Percentiles rank a stretch among this genome's conserved stretches.
These are phyloP conservation scores for Scaptomyza hsui DNA, from an alignment of 1,140 invertebrate genomes.

Conservation along the genomic window DNA sequence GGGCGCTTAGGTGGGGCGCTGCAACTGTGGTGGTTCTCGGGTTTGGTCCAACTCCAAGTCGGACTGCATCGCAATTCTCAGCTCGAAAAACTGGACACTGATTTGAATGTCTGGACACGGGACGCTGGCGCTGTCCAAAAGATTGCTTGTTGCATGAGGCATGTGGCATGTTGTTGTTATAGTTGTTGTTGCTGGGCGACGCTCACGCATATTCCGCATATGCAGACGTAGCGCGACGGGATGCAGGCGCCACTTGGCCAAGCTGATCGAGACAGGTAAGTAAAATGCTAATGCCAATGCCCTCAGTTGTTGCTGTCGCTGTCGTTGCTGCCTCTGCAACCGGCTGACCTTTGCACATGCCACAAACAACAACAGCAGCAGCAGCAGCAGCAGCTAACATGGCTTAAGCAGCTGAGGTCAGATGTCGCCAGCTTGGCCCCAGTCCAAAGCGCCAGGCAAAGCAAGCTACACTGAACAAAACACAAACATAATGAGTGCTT, in stretches of 20 bases:
- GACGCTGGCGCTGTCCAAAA: conserved; percentile 14
- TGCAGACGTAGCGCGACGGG: conserved; percentile 80
- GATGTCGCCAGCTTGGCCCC: conserved; percentile 43
- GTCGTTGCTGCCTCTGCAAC: conserved; percentile 48
- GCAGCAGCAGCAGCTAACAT: not conserved
- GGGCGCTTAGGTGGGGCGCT: conserved; percentile 3
- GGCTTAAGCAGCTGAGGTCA: conserved; percentile 29
- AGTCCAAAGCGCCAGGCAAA: conserved; percentile 30
- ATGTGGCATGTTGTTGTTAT: not conserved
- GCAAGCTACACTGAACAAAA: not conserved
- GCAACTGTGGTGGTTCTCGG: conserved; percentile 32
- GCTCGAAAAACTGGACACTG: conserved; percentile 29
- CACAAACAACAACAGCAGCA: conserved; percentile 28
- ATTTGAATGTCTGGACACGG: conserved; percentile 59
- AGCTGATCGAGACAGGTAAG: conserved; percentile 17
- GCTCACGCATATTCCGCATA: conserved; percentile 82
- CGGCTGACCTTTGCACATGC: conserved; percentile 79
- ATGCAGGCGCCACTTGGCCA: conserved; percentile 78
- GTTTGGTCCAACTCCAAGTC: not conserved
- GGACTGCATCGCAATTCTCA: conserved; percentile 7
- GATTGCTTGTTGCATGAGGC: not conserved
- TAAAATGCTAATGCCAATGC: conserved; percentile 73
- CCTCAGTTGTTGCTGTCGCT: conserved; percentile 35
- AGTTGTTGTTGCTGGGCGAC: conserved; percentile 23
- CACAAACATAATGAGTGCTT: too few species aligned